A percentile compares a stretch with the other conserved stretches of the same genome.
Conservation (phyloP, 2,888 invertebrate genomes). For the Parnassius smintheus region DNA sequence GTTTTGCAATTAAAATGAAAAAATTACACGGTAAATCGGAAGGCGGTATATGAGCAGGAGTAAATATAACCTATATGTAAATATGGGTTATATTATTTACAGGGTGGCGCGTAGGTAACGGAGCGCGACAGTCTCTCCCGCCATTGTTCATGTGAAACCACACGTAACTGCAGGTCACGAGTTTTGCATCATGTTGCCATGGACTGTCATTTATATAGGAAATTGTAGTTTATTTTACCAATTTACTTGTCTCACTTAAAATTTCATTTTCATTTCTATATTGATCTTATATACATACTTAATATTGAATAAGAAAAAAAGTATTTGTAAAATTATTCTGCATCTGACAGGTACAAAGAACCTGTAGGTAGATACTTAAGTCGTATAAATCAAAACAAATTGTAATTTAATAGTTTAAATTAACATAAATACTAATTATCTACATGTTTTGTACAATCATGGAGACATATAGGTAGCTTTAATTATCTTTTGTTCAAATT, state of each 20-base stretch:
- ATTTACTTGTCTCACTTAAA: background rate
- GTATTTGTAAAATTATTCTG: too few species aligned
- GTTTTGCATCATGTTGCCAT: constrained; percentile 60
- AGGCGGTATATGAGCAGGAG: constrained; percentile 14
- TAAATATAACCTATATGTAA: constrained; percentile 16
- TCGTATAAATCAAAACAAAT: too few species aligned
- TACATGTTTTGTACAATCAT: too few species aligned
- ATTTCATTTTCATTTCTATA: too few species aligned
- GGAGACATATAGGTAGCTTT: too few species aligned
- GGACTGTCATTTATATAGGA: constrained; percentile 13
- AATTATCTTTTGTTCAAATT: too few species aligned
- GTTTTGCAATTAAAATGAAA: background rate
- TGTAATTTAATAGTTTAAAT: too few species aligned
- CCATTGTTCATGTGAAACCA: constrained; percentile 73
- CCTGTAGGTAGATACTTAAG: too few species aligned
- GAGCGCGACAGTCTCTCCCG: constrained; percentile 70
- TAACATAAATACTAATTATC: too few species aligned
- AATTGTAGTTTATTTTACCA: background rate
- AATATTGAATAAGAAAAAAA: too few species aligned
- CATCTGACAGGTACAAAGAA: too few species aligned
- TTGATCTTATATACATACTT: too few species aligned
- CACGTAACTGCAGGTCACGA: constrained; percentile 69
- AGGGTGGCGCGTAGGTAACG: constrained; percentile 49
- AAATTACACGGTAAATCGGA: constrained; percentile 7
- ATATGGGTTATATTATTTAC: constrained; percentile 35